These are phyloP conservation scores for Heliconius hermathena DNA, from an alignment of 1,140 invertebrate genomes.

Conservation along the genomic window DNA sequence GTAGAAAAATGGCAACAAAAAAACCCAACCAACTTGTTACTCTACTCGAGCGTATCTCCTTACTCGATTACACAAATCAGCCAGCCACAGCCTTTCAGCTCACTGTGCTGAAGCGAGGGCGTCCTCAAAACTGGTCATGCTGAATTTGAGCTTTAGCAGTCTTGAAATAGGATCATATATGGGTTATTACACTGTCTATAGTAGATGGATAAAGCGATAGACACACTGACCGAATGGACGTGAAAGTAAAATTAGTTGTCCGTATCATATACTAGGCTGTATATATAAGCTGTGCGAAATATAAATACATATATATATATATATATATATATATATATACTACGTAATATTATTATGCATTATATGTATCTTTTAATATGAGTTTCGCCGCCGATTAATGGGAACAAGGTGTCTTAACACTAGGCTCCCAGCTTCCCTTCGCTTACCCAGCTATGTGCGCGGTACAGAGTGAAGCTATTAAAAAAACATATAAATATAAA, in stretches of 20 bases:
- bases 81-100: constrained; percentile 7
- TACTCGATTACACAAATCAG: constrained; percentile 26
- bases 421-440: too few species aligned
- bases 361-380: too few species aligned
- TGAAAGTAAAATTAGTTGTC: background rate
- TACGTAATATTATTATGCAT: too few species aligned
- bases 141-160: constrained; percentile 20
- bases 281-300: background rate
- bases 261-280: background rate
- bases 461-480: too few species aligned
- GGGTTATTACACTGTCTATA: background rate
- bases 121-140: constrained; percentile 13
- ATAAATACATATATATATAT: background rate
- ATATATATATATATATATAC: too few species aligned
- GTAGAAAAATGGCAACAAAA: background rate
- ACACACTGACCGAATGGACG: background rate
- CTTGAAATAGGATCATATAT: constrained; percentile 21
- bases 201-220: background rate
- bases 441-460: too few species aligned
- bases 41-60: constrained; percentile 18
- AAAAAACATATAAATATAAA: too few species aligned
- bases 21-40: background rate
- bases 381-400: too few species aligned
- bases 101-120: background rate
- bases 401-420: too few species aligned